A percentile compares a stretch with the other conserved stretches of the same genome.
phyloP scores from a whole-genome alignment of 2,797 vertebrate species.

The Aulostomus chinensis region DNA sequence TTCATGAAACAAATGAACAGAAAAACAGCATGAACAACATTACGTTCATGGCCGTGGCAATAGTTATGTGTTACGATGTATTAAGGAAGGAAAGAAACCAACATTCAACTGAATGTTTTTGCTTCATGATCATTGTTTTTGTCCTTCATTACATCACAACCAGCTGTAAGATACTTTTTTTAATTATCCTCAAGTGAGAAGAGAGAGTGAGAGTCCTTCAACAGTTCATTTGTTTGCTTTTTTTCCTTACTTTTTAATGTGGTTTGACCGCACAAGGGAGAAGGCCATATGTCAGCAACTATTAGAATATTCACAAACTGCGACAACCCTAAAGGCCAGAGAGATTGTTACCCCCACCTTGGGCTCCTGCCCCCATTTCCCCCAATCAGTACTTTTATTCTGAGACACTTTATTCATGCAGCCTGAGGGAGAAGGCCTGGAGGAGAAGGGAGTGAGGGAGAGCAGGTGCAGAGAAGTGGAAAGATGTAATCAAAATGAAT shows the following conservation, averaged over 20 bases:
- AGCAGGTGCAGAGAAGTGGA: conserved; percentile 35
- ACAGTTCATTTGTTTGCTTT: conserved; percentile 1
- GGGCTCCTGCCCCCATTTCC: conserved; percentile 39
- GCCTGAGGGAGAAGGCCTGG: conserved; percentile 25
- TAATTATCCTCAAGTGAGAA: no score
- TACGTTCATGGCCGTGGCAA: no score
- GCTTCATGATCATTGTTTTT: no score
- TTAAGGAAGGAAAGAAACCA: no score
- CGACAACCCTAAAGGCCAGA: conserved; percentile 21
- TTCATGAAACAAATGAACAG: no score
- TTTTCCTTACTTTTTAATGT: no score
- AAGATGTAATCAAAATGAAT: conserved; percentile 53
- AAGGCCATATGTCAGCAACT: conserved; percentile 33
- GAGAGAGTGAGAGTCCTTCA: no score
- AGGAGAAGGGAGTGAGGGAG: conserved; percentile 4
- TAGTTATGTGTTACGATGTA: no score
- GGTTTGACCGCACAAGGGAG: conserved; percentile 4
- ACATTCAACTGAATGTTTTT: no score
- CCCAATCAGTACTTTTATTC: conserved; percentile 46
- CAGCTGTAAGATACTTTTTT: no score
- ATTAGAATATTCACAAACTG: conserved; percentile 41
- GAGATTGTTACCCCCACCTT: conserved; percentile 15
- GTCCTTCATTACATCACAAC: no score
- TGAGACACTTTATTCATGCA: conserved; percentile 44
- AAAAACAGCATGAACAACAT: no score